Evolutionary conservation across 2,888 invertebrate genomes (phyloP).

Genomic region (Tyria jacobaeae): DNA sequence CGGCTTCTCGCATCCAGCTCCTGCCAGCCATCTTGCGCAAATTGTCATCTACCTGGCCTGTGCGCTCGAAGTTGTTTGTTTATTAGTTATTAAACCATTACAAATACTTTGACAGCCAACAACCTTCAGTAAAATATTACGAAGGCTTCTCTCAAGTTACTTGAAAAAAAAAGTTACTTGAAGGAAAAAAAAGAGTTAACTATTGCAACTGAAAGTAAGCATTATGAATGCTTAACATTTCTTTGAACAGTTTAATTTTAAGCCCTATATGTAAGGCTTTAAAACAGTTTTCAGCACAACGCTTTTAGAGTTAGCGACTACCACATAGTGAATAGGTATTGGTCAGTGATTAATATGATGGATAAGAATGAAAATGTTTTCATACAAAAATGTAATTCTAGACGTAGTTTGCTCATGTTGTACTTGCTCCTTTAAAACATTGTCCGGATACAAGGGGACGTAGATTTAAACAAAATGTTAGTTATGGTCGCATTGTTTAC

Average conservation of each 20-base stretch:
- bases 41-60: too few species aligned
- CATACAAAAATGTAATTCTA: background rate
- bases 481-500: slow-evolving; percentile 26
- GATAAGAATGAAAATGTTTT: background rate
- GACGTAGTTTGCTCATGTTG: background rate
- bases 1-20: too few species aligned
- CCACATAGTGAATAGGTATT: background rate
- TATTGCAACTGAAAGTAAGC: slow-evolving; percentile 10
- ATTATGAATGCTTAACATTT: background rate
- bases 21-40: too few species aligned
- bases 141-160: slow-evolving; percentile 3
- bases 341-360: background rate
- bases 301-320: background rate
- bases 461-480: slow-evolving; percentile 17
- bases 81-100: background rate
- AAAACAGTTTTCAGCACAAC: background rate
- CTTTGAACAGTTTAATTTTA: background rate
- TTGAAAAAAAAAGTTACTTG: slow-evolving; percentile 4
- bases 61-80: too few species aligned
- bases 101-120: slow-evolving; percentile 5
- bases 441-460: slow-evolving; percentile 13
- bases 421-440: background rate
- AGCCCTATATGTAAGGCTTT: background rate
- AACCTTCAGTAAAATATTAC: slow-evolving; percentile 21
- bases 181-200: background rate